These are phyloP conservation scores for Tapirus indicus DNA, from an alignment of 2,797 vertebrate species.

Conservation along the genomic window DNA sequence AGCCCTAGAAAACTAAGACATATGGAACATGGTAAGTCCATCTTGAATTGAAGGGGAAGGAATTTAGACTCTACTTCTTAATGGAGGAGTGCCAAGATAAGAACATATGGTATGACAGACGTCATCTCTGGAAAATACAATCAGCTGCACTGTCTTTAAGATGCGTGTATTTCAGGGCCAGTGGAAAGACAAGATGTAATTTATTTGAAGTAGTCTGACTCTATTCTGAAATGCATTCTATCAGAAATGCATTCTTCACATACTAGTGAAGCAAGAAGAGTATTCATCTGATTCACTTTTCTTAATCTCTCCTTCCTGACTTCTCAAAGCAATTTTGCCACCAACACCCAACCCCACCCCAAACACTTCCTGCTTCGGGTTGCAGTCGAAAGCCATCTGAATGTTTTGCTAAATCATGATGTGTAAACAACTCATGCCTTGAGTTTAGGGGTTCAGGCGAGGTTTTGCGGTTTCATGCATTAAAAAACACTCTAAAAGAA, in stretches of 20 bases:
- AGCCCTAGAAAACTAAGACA: neutral
- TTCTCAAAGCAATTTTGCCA: neutral
- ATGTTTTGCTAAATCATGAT: fast-evolving
- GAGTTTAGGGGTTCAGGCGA: neutral
- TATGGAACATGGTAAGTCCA: too few species aligned
- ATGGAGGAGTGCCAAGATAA: neutral
- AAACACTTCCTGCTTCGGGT: neutral
- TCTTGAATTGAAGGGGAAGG: neutral
- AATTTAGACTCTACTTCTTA: neutral
- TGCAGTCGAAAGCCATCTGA: neutral
- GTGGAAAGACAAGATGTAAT: neutral
- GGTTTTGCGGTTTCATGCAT: neutral
- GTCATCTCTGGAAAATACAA: fast-evolving
- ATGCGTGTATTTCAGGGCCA: neutral
- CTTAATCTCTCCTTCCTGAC: fast-evolving
- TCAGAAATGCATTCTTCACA: fast-evolving
- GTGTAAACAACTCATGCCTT: fast-evolving
- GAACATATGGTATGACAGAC: fast-evolving
- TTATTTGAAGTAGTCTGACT: neutral
- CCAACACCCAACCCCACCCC: neutral
- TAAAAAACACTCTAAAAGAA: neutral
- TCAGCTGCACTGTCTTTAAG: neutral
- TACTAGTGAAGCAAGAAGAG: fast-evolving
- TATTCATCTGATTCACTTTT: fast-evolving
- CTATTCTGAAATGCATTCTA: fast-evolving